These are phyloP conservation scores for Meiosimyza decipiens DNA, from an alignment of 2,888 invertebrate species.

Conservation along the genomic window DNA sequence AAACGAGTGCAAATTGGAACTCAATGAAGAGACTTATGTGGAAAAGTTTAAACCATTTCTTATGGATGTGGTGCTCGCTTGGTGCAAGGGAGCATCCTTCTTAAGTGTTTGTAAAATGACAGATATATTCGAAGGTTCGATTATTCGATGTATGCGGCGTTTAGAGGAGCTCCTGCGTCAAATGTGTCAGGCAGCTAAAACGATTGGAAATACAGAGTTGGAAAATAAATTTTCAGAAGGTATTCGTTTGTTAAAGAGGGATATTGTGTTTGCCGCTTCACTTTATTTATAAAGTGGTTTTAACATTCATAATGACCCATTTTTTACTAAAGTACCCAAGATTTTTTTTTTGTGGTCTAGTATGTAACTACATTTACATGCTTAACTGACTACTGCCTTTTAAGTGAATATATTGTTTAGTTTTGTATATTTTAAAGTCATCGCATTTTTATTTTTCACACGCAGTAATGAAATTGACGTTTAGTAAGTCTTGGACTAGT, in stretches of 20 bases:
- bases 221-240: conserved; percentile 96
- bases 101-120: conserved; percentile 95
- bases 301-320: conserved; percentile 24
- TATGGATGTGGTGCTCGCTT: conserved; percentile 96
- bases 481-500: no score
- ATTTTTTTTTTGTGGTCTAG: background rate
- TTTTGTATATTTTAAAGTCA: conserved; percentile 13
- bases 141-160: conserved; percentile 90
- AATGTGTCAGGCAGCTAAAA: conserved; percentile 95
- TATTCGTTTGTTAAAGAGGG: conserved; percentile 91
- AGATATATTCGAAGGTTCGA: conserved; percentile 91
- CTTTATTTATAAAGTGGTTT: conserved; percentile 78
- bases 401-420: background rate
- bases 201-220: conserved; percentile 94
- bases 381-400: conserved; percentile 24
- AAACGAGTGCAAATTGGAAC: conserved; percentile 83
- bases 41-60: conserved; percentile 92
- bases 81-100: conserved; percentile 95
- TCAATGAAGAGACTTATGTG: conserved; percentile 92
- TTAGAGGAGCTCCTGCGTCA: conserved; percentile 96
- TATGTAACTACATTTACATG: conserved; percentile 32
- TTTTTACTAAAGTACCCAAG: conserved; percentile 14
- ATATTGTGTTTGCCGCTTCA: conserved; percentile 99
- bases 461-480: no score
- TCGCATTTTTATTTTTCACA: conserved; percentile 1